Conservation (phyloP, 2,113 vertebrate genomes). For the Bubo scandiacus region DNA sequence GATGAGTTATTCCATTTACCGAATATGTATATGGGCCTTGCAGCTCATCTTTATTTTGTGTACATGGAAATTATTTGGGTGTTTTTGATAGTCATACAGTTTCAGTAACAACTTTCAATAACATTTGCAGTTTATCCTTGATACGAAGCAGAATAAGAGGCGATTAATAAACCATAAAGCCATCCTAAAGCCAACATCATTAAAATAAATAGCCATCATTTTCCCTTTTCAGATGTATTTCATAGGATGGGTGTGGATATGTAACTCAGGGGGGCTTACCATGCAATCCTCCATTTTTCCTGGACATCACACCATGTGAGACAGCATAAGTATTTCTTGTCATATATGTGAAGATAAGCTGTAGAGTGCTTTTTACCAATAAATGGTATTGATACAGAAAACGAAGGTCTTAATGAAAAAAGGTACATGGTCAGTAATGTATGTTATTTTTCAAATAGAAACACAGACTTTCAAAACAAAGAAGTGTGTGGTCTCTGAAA, state of each 20-base stretch:
- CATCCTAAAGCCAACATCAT: background rate
- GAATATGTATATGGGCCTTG: background rate
- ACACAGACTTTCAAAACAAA: background rate
- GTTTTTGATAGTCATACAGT: background rate
- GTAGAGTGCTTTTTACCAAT: background rate
- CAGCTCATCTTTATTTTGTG: background rate
- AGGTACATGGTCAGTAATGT: background rate
- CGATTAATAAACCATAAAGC: background rate
- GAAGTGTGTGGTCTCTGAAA: background rate
- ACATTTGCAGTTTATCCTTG: background rate
- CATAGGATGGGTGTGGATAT: background rate
- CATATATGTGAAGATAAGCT: background rate
- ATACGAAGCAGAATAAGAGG: background rate
- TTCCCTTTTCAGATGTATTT: background rate
- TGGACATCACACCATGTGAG: background rate
- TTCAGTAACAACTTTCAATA: background rate
- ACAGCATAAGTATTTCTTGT: background rate
- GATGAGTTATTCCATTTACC: background rate
- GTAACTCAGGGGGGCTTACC: background rate
- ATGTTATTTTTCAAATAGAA: background rate
- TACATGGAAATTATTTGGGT: background rate
- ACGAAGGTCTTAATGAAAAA: background rate
- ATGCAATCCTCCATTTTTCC: background rate
- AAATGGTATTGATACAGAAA: background rate
- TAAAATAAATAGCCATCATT: background rate